Evolutionary conservation across 2,113 vertebrate species (phyloP).

Genomic region (Aramus guarauna): DNA sequence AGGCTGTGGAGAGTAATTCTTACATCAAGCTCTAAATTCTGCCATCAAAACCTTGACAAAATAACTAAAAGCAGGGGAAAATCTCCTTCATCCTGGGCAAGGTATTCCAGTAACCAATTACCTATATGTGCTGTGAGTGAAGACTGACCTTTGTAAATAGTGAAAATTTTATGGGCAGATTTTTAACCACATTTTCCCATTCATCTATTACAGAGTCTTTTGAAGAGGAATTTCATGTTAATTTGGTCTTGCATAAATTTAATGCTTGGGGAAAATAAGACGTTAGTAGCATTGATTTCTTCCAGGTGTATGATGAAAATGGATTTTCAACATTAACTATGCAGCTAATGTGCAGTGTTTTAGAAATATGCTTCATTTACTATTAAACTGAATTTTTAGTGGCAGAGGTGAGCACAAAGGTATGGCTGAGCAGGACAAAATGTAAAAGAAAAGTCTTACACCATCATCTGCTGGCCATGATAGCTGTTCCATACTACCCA

Average conservation of each 20-base stretch:
- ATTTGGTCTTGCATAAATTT: background rate
- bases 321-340: conserved; percentile 14
- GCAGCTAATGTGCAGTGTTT: background rate
- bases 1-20: background rate
- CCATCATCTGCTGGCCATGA: background rate
- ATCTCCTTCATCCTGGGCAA: background rate
- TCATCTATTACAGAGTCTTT: background rate
- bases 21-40: background rate
- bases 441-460: background rate
- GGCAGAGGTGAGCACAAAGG: background rate
- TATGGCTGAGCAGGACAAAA: background rate
- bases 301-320: background rate
- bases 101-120: background rate
- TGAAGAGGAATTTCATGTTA: conserved; percentile 17
- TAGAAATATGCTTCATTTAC: background rate
- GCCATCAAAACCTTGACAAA: background rate
- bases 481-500: background rate
- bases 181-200: background rate
- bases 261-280: conserved; percentile 5
- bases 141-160: background rate
- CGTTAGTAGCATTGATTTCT: conserved; percentile 25
- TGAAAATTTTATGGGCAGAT: background rate
- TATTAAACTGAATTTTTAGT: background rate
- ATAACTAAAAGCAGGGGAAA: background rate
- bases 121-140: background rate